Evolutionary conservation across 2,888 invertebrate genomes (phyloP).

Genomic region (Dioctria linearis): DNA sequence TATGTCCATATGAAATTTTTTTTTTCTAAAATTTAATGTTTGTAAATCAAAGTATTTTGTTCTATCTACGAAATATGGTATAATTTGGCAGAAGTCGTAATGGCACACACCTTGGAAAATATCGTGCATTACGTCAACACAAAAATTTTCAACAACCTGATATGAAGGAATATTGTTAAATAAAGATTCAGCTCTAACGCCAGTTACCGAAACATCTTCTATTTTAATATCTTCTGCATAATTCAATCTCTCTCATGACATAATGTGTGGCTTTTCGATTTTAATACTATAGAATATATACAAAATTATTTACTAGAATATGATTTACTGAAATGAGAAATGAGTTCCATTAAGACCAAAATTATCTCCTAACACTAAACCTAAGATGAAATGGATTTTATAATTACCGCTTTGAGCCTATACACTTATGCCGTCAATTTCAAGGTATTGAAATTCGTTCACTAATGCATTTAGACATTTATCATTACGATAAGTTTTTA

Average conservation of each 20-base stretch:
- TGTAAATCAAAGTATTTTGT: constrained; percentile 52
- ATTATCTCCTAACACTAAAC: not conserved
- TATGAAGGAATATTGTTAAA: constrained; percentile 55
- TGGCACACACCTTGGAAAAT: no score
- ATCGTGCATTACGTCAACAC: no score
- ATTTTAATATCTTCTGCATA: constrained; percentile 22
- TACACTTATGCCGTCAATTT: not conserved
- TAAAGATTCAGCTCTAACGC: constrained; percentile 43
- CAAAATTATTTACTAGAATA: not conserved
- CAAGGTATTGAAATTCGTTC: constrained; percentile 7
- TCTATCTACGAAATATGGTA: constrained; percentile 32
- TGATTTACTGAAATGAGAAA: not conserved
- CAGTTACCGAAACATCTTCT: constrained; percentile 25
- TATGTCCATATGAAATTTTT: constrained; percentile 54
- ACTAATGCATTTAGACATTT: constrained; percentile 39
- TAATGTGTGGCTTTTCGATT: not conserved
- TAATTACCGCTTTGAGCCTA: not conserved
- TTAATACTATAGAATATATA: not conserved
- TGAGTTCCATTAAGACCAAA: no score
- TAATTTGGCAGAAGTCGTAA: no score
- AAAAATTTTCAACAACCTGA: constrained; percentile 44
- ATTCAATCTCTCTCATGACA: not conserved
- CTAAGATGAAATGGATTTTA: constrained; percentile 1
- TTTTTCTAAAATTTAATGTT: constrained; percentile 48
- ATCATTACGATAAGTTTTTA: constrained; percentile 43